Percentiles rank a stretch among this genome's conserved stretches.
These are phyloP conservation scores for Drosophila subquinaria DNA, from an alignment of 2,888 invertebrate species.

Conservation along the genomic window DNA sequence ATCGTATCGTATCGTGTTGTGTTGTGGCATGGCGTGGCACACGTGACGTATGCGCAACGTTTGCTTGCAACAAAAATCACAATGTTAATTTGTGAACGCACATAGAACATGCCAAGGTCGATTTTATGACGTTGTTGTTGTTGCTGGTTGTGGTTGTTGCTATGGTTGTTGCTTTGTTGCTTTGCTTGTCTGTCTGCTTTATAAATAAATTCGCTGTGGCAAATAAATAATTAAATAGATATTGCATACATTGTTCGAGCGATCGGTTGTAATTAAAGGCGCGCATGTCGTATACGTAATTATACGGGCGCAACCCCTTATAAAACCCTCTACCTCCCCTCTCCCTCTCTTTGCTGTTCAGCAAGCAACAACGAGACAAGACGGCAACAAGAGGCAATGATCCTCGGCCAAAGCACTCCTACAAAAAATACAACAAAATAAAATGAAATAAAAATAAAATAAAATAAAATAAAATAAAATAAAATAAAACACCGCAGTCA, in stretches of 20 bases:
- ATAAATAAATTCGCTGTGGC: slow-evolving; percentile 71
- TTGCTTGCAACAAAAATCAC: slow-evolving; percentile 27
- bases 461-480: slow-evolving; percentile 5
- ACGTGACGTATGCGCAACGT: slow-evolving; percentile 62
- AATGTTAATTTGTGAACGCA: slow-evolving; percentile 53
- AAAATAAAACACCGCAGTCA: slow-evolving; percentile 26
- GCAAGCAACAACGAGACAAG: slow-evolving; percentile 8
- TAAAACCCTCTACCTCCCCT: neutral
- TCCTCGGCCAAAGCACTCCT: slow-evolving; percentile 32
- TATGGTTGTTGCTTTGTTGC: slow-evolving; percentile 3
- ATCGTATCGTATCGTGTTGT: neutral
- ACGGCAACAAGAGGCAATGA: slow-evolving; percentile 20
- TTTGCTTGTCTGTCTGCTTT: slow-evolving; percentile 52
- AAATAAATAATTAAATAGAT: slow-evolving; percentile 78
- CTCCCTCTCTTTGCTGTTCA: neutral
- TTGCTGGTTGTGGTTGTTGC: neutral
- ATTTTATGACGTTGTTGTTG: slow-evolving; percentile 26
- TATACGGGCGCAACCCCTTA: neutral
- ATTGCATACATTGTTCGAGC: slow-evolving; percentile 57
- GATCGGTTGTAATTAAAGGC: slow-evolving; percentile 61
- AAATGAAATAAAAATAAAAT: slow-evolving; percentile 1
- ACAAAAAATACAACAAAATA: slow-evolving; percentile 2
- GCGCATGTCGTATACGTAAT: slow-evolving; percentile 64
- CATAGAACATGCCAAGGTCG: slow-evolving; percentile 56
- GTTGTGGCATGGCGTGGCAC: slow-evolving; percentile 36